Conservation (phyloP, 2,888 invertebrate species). For the Clepsis dumicolana region DNA sequence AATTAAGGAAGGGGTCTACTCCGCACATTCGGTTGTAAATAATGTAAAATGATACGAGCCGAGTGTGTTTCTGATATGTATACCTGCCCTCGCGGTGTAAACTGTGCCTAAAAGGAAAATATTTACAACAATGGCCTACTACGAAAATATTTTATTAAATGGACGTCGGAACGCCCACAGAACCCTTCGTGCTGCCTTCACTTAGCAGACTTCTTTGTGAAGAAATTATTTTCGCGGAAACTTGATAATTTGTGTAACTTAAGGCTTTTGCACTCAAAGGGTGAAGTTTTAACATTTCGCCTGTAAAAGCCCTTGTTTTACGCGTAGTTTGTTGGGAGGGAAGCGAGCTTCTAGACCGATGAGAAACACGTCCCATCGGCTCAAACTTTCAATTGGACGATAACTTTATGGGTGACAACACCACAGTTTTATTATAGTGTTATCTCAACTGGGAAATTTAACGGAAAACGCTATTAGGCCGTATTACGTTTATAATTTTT, state of each 20-base stretch:
- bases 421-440: too few species aligned
- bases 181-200: slow-evolving; percentile 5
- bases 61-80: too few species aligned
- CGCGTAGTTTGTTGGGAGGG: slow-evolving; percentile 17
- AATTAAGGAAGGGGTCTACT: too few species aligned
- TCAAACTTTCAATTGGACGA: background rate
- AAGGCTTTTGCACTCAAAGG: slow-evolving; percentile 34
- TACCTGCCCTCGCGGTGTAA: background rate
- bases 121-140: background rate
- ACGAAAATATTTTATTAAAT: background rate
- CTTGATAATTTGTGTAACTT: slow-evolving; percentile 44
- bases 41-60: too few species aligned
- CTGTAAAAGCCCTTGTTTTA: slow-evolving; percentile 35
- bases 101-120: background rate
- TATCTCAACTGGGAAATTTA: too few species aligned
- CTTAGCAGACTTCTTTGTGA: slow-evolving; percentile 24
- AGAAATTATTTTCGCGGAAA: slow-evolving; percentile 40
- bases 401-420: background rate
- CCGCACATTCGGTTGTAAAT: too few species aligned
- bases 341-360: background rate
- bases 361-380: background rate
- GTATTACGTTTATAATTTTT: too few species aligned
- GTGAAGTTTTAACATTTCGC: slow-evolving; percentile 33
- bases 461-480: too few species aligned
- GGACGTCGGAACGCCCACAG: background rate